Evolutionary conservation across 2,888 invertebrate genomes (phyloP).

Genomic region (Sycophila texana): DNA sequence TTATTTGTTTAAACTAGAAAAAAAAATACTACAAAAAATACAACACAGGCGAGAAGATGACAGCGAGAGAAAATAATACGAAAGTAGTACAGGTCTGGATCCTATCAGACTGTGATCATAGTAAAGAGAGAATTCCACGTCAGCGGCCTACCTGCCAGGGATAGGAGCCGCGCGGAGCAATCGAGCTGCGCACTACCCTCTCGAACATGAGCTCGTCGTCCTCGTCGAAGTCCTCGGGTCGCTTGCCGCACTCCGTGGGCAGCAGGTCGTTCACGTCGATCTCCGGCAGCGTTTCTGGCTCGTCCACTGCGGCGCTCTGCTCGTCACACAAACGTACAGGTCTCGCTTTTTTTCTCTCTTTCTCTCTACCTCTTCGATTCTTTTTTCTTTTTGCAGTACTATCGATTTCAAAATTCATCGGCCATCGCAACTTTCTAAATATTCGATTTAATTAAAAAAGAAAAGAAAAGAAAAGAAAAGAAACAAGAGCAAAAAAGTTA

Average conservation of each 20-base stretch:
- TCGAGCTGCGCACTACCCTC: slow-evolving; percentile 80
- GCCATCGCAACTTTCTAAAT: no score
- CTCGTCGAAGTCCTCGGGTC: slow-evolving; percentile 74
- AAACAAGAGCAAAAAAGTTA: background rate
- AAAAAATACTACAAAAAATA: background rate
- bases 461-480: slow-evolving; percentile 30
- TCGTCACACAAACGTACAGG: slow-evolving; percentile 5
- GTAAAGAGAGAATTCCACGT: background rate
- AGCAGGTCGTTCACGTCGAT: slow-evolving; percentile 68
- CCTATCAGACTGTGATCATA: background rate
- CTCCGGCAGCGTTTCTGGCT: background rate
- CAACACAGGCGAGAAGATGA: no score
- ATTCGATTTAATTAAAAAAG: background rate
- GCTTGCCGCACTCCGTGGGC: slow-evolving; percentile 77
- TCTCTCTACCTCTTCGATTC: background rate
- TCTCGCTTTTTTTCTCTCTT: slow-evolving; percentile 2
- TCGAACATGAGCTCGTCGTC: slow-evolving; percentile 76
- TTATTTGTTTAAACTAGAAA: background rate
- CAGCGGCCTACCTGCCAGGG: slow-evolving; percentile 83
- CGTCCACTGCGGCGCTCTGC: slow-evolving; percentile 15
- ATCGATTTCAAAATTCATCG: background rate
- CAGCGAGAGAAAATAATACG: background rate
- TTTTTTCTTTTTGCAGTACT: background rate
- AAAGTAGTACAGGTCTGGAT: slow-evolving; percentile 14
- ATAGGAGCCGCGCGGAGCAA: slow-evolving; percentile 81